Percentiles rank a stretch among this genome's conserved stretches.
Conservation (phyloP, 2,888 invertebrate species). For the Altica lythri region DNA sequence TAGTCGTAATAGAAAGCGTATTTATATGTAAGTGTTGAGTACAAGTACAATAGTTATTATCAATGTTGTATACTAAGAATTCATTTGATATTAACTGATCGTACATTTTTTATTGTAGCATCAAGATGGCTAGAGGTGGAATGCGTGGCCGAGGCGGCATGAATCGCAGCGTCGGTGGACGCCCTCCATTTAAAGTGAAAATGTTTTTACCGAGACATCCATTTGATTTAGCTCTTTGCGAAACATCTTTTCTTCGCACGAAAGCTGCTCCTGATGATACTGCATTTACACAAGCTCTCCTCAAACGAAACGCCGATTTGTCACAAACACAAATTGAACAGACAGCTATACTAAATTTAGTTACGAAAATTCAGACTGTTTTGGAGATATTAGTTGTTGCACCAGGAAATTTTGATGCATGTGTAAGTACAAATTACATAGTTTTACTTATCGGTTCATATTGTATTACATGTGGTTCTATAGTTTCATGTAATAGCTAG, state of each 20-base stretch:
- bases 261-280: constrained; percentile 83
- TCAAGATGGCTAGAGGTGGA: constrained; percentile 73
- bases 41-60: too few relatives aligned
- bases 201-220: constrained; percentile 76
- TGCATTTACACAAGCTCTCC: constrained; percentile 82
- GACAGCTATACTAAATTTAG: constrained; percentile 88
- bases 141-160: constrained; percentile 66
- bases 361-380: constrained; percentile 93
- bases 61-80: too few relatives aligned
- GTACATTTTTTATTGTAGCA: constrained; percentile 5
- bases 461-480: too few relatives aligned
- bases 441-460: too few relatives aligned
- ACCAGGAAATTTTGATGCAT: constrained; percentile 92
- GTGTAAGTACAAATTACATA: constrained; percentile 75
- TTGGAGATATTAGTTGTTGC: constrained; percentile 93
- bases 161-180: constrained; percentile 67
- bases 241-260: constrained; percentile 86
- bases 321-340: constrained; percentile 91
- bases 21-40: too few relatives aligned
- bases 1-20: too few relatives aligned
- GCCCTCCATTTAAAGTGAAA: constrained; percentile 67
- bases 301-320: constrained; percentile 91
- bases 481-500: too few relatives aligned
- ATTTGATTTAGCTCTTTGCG: constrained; percentile 86
- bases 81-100: too few relatives aligned